These are phyloP conservation scores for Arctopsyche grandis DNA, from an alignment of 1,140 invertebrate species.

Conservation along the genomic window DNA sequence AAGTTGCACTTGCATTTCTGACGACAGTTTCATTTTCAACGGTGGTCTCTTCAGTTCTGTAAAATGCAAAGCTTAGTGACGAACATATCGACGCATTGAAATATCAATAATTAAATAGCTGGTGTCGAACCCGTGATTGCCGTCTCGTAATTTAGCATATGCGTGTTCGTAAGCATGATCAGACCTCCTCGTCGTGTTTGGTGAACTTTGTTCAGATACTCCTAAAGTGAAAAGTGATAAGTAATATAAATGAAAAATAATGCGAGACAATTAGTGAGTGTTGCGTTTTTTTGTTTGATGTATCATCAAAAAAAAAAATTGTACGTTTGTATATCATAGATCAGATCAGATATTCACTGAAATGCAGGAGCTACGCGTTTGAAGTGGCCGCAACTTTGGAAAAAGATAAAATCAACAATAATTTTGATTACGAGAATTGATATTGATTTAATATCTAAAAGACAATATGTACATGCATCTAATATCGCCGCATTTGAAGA, in stretches of 20 bases:
- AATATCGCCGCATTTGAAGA: neutral
- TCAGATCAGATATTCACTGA: neutral
- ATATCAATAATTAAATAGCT: neutral
- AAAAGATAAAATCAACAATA: neutral
- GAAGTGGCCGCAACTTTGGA: neutral
- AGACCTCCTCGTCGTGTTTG: constrained; percentile 58
- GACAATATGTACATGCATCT: constrained; percentile 1
- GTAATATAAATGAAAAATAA: constrained; percentile 12
- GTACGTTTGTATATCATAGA: neutral
- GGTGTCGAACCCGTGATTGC: constrained; percentile 56
- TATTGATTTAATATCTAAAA: constrained; percentile 13
- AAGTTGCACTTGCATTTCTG: constrained; percentile 30
- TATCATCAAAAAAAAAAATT: neutral
- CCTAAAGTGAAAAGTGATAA: constrained; percentile 40
- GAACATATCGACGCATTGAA: neutral
- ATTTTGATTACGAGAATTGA: neutral
- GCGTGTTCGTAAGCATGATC: constrained; percentile 66
- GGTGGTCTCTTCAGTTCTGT: constrained; percentile 35
- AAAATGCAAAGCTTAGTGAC: neutral
- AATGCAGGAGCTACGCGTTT: neutral
- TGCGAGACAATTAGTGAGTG: neutral
- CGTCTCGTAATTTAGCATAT: constrained; percentile 64
- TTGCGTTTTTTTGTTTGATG: neutral
- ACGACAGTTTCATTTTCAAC: constrained; percentile 39
- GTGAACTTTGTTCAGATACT: constrained; percentile 52